These are phyloP conservation scores for Spodoptera exigua DNA, from an alignment of 2,888 invertebrate species.

Conservation along the genomic window DNA sequence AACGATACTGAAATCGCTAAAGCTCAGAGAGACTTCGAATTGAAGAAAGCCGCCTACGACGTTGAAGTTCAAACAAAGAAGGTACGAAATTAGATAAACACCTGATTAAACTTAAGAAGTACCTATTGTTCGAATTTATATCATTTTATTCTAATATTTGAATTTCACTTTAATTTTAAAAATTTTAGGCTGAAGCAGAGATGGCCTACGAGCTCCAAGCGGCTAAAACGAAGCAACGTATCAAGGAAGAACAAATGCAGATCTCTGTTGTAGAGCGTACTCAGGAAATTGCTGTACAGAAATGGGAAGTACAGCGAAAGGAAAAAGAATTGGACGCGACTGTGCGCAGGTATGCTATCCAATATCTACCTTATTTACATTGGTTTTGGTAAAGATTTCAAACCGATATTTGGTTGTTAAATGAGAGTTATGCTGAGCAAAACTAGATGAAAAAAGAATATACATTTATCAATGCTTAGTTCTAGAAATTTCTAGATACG, in stretches of 20 bases:
- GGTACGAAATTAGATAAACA: slow-evolving; percentile 84
- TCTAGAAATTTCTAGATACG: too few relatives aligned
- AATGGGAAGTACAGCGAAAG: slow-evolving; percentile 97
- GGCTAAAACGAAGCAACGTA: slow-evolving; percentile 98
- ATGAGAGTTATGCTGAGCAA: too few relatives aligned
- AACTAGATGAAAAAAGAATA: too few relatives aligned
- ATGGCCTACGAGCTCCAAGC: slow-evolving; percentile 98
- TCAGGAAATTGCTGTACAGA: slow-evolving; percentile 98
- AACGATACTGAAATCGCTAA: slow-evolving; percentile 99
- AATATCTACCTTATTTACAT: too few relatives aligned
- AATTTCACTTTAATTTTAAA: background rate
- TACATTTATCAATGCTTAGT: too few relatives aligned
- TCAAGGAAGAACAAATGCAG: slow-evolving; percentile 99
- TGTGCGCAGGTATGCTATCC: slow-evolving; percentile 89
- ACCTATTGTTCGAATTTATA: too few relatives aligned
- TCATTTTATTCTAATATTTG: too few relatives aligned
- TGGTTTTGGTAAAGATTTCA: too few relatives aligned
- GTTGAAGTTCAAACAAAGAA: slow-evolving; percentile 98
- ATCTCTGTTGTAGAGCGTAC: slow-evolving; percentile 97
- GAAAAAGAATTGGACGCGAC: slow-evolving; percentile 98
- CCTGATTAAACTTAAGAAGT: too few relatives aligned
- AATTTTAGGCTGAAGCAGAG: slow-evolving; percentile 94
- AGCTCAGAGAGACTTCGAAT: slow-evolving; percentile 98
- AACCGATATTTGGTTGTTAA: too few relatives aligned
- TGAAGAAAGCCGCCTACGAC: slow-evolving; percentile 99